phyloP scores from a whole-genome alignment of 2,797 vertebrate species.

The Catharus ustulatus region DNA sequence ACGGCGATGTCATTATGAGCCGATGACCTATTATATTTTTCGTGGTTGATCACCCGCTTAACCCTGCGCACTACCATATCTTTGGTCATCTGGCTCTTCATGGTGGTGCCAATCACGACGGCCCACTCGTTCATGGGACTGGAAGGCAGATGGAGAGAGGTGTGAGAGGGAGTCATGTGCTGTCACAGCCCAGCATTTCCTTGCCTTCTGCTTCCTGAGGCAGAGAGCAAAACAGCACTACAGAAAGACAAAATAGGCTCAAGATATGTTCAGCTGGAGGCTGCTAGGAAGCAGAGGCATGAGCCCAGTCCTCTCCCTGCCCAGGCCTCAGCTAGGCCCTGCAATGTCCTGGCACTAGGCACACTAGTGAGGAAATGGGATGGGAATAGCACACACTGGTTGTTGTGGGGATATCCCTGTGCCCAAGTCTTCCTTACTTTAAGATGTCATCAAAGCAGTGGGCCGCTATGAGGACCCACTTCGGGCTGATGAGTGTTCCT shows the following conservation, averaged over 20 bases:
- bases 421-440: neutral
- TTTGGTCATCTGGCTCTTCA: neutral
- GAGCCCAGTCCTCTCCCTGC: neutral
- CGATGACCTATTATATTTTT: rapidly evolving
- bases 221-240: neutral
- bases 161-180: neutral
- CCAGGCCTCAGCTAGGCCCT: neutral
- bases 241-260: rapidly evolving
- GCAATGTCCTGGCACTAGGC: neutral
- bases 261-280: neutral
- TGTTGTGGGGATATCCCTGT: rapidly evolving
- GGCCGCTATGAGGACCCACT: neutral
- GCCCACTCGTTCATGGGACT: neutral
- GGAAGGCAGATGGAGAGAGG: neutral
- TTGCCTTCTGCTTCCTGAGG: neutral
- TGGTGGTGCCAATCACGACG: neutral
- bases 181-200: neutral
- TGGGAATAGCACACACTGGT: rapidly evolving
- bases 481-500: neutral
- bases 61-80: neutral
- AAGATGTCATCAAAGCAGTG: neutral
- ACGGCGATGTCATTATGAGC: rapidly evolving
- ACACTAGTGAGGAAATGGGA: neutral
- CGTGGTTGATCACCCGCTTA: neutral
- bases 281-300: neutral